Conservation (phyloP, 1,140 invertebrate species). For the Drosophila saltans region DNA sequence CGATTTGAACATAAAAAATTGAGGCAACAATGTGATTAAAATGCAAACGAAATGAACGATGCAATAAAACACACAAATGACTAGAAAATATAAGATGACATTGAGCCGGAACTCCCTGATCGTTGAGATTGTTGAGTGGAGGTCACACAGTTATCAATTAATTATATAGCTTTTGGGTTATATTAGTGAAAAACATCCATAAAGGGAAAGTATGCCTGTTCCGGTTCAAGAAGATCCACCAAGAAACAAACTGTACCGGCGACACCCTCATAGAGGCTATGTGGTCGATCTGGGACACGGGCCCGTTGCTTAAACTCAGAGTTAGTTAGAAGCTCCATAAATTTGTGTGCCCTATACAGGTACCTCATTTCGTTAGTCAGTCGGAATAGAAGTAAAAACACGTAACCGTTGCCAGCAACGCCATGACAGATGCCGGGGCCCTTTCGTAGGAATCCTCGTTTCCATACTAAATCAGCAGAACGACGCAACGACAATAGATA, state of each 20-base stretch:
- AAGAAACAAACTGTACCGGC: constrained; percentile 94
- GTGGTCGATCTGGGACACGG: constrained; percentile 91
- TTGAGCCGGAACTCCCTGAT: constrained; percentile 49
- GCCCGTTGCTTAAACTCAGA: constrained; percentile 88
- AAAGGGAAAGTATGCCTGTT: constrained; percentile 92
- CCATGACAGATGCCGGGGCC: constrained; percentile 94
- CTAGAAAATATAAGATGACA: constrained; percentile 43
- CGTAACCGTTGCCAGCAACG: constrained; percentile 93
- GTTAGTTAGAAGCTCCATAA: constrained; percentile 90
- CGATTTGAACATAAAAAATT: not conserved
- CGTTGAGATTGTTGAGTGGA: constrained; percentile 26
- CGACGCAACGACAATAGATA: constrained; percentile 88
- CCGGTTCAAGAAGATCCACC: constrained; percentile 89
- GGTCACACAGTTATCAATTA: constrained; percentile 7
- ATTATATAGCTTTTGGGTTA: not conserved
- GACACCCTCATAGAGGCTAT: constrained; percentile 93
- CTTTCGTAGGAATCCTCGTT: constrained; percentile 91
- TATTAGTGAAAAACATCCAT: constrained; percentile 88
- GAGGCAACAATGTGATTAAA: constrained; percentile 40
- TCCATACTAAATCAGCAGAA: constrained; percentile 91
- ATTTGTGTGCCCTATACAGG: constrained; percentile 89
- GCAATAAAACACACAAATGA: constrained; percentile 39
- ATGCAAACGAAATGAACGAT: constrained; percentile 18
- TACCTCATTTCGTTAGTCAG: constrained; percentile 89
- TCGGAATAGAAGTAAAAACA: constrained; percentile 91